Base-by-base conservation (phyloP, 1,140 invertebrate genomes). In the Mactra quadrangularis region DNA sequence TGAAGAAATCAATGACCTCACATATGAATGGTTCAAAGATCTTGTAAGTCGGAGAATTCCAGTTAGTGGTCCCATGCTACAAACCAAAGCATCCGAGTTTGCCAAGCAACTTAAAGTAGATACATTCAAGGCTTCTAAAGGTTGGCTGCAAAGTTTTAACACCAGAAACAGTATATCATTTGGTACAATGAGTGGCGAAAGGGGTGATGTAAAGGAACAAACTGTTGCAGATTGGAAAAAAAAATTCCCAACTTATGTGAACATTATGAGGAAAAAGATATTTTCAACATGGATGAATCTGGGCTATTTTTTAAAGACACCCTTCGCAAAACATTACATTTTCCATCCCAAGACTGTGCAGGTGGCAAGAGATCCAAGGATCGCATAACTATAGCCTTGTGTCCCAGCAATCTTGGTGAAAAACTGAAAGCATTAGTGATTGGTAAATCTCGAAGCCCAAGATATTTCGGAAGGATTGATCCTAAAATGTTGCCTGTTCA, bases 81-180 rank as follows among this genome's bases (percentile, higher is more conserved):
- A 31, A 15, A 19, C 25, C 7, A 2, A 55, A 33, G 76, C 76
- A 11, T 3, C 19, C 25, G 35, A 52, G 17, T 79, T 66, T 41
- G 76, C 76, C 17, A 3, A 31, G 17, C 41, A 68, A 0, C 17
- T 79, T 13, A 33, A 33, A 9, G 31, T 29, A 31, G 33, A 25
- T 1, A n/a, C 60, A 15, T 81, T 86, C 50, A 78, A 86, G 13
- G 84, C 72, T 15, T 87, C 89, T 22, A 71, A 86, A 19, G 78
- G 85, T 15, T 77, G 74, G 59, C n/a, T 75, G n/a, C 11, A 25
- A 38, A 29, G n/a, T n/a, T 82, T 81, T 38, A 0, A 59, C 0
- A 70, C 7, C 9, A 35, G 78, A 22, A 41, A 81, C 66, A 81
- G 72, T 41, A 59, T 81, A 11, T 7, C 31, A 0, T 60, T 57